These are phyloP conservation scores for Dysdera silvatica DNA, from an alignment of 1,140 invertebrate species.

Conservation along the genomic window DNA sequence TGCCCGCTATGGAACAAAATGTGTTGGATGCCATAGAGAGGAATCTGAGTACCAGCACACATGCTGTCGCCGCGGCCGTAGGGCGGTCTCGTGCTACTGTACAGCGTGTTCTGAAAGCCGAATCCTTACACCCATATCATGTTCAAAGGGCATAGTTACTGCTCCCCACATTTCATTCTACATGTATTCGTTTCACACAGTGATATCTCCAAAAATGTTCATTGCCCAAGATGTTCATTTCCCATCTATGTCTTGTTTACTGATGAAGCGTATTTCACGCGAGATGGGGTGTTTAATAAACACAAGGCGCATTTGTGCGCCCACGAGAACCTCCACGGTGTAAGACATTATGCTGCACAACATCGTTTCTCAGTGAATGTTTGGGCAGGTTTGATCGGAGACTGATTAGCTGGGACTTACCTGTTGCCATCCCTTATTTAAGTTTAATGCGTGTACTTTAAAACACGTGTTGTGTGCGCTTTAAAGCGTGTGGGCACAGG, in stretches of 20 bases:
- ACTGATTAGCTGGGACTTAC: slow-evolving; percentile 3
- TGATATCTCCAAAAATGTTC: not conserved
- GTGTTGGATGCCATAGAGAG: too few relatives aligned
- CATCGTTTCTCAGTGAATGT: not conserved
- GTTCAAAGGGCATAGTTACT: not conserved
- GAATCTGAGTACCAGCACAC: too few relatives aligned
- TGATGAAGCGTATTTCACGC: not conserved
- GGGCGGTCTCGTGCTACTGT: too few relatives aligned
- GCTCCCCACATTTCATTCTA: not conserved
- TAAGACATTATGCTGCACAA: not conserved
- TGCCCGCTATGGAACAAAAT: too few relatives aligned
- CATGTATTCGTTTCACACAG: not conserved
- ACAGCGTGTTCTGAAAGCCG: too few relatives aligned
- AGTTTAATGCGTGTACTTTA: too few relatives aligned
- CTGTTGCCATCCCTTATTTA: not conserved
- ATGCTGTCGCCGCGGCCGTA: too few relatives aligned
- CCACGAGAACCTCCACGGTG: not conserved
- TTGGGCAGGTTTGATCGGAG: not conserved
- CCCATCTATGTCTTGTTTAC: not conserved
- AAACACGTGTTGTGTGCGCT: too few relatives aligned
- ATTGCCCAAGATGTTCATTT: not conserved
- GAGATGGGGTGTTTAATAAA: not conserved
- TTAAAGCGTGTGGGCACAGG: too few relatives aligned
- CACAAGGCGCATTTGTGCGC: not conserved
- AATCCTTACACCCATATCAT: too few relatives aligned